These are phyloP conservation scores for Sitobion miscanthi DNA, from an alignment of 1,140 invertebrate genomes.

Conservation along the genomic window DNA sequence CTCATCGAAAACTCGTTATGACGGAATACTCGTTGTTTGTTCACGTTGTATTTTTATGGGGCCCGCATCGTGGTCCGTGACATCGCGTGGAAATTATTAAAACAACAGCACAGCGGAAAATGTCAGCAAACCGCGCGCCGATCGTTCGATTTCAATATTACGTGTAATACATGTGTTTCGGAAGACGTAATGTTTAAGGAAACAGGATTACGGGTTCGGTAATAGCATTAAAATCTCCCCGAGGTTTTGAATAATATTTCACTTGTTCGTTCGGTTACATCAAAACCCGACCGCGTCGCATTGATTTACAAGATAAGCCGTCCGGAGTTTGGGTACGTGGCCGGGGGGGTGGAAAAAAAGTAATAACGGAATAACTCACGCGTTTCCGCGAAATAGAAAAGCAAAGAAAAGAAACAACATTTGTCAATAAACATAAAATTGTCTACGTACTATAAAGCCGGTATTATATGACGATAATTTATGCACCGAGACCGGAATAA, in stretches of 20 bases:
- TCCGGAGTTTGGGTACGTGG: neutral
- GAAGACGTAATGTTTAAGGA: conserved; percentile 9
- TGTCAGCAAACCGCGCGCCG: neutral
- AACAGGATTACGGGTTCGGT: conserved; percentile 1
- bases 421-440: conserved; percentile 8
- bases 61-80: too few relatives aligned
- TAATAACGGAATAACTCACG: neutral
- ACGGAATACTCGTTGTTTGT: neutral
- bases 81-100: neutral
- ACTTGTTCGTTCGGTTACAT: neutral
- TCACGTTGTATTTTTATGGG: neutral
- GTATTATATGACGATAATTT: neutral
- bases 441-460: neutral
- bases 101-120: neutral
- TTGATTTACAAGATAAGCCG: conserved; percentile 26
- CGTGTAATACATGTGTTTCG: conserved; percentile 19
- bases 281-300: neutral
- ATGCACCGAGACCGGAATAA: neutral
- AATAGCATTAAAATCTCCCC: conserved; percentile 12
- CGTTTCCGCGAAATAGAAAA: neutral
- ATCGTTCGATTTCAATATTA: neutral
- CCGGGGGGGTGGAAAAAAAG: neutral
- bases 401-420: neutral
- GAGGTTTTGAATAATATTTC: conserved; percentile 18
- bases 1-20: neutral